Percentiles rank a stretch among this genome's conserved stretches.
Evolutionary conservation across 2,113 vertebrate species (phyloP).

Genomic region (Gopherus evgoodei): DNA sequence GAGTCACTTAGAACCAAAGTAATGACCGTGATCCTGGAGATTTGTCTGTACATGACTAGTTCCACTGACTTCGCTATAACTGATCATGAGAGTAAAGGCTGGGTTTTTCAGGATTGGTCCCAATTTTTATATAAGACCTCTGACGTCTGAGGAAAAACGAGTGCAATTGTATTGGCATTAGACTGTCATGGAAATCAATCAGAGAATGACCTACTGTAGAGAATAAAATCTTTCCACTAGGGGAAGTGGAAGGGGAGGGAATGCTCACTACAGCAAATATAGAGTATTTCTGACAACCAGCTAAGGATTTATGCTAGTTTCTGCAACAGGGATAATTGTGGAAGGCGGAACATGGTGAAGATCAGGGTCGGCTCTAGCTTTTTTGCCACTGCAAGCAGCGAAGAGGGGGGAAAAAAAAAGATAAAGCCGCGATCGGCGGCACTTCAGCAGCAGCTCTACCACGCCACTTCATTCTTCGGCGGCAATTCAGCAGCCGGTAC

Average conservation of each 20-base stretch:
- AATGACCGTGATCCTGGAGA: not conserved
- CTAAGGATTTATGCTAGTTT: conserved; percentile 33
- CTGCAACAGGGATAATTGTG: conserved; percentile 23
- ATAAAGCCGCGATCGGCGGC: too few species aligned
- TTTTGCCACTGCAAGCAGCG: too few species aligned
- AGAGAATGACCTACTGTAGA: not conserved
- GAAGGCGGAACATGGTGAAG: not conserved
- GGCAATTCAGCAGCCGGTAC: too few species aligned
- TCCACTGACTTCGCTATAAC: not conserved
- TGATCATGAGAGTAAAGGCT: not conserved
- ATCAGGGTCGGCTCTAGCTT: too few species aligned
- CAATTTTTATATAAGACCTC: not conserved
- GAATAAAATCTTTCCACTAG: not conserved
- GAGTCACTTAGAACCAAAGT: not conserved
- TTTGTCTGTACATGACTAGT: not conserved
- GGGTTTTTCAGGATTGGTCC: not conserved
- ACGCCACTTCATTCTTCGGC: too few species aligned
- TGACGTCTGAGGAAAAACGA: conserved; percentile 1
- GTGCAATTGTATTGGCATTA: not conserved
- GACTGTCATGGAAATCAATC: conserved; percentile 18
- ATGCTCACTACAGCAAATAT: not conserved
- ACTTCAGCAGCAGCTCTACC: too few species aligned
- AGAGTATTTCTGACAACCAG: conserved; percentile 23
- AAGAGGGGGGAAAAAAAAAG: too few species aligned
- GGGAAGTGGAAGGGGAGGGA: conserved; percentile 19